Conservation (phyloP, 2,888 invertebrate species). For the Aphelenchoides bicaudatus region DNA sequence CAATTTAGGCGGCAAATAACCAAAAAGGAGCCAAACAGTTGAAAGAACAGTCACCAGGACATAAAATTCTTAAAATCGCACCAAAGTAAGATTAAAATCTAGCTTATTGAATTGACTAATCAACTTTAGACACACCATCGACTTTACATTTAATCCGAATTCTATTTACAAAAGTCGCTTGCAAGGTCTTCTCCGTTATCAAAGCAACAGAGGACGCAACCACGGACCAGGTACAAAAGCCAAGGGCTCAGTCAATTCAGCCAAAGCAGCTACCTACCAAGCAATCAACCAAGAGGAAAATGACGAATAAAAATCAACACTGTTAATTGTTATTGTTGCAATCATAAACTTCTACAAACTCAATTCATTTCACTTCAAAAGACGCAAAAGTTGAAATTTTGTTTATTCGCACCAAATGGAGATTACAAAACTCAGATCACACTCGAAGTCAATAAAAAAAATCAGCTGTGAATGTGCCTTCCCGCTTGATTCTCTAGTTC, state of each 20-base stretch:
- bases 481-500: too few species aligned
- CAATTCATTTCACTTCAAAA: too few species aligned
- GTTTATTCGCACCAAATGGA: too few species aligned
- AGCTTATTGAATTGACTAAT: constrained; percentile 7
- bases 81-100: constrained; percentile 10
- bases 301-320: background rate
- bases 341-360: too few species aligned
- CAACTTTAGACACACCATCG: constrained; percentile 39
- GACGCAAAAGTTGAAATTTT: too few species aligned
- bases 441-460: too few species aligned
- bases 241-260: constrained; percentile 58
- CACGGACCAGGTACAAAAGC: constrained; percentile 59
- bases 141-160: constrained; percentile 47
- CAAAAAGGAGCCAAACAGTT: constrained; percentile 7
- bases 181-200: constrained; percentile 54
- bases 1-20: constrained; percentile 7
- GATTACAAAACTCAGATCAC: too few species aligned
- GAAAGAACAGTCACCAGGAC: constrained; percentile 19
- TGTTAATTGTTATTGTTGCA: background rate
- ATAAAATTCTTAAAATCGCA: constrained; percentile 13
- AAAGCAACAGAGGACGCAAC: constrained; percentile 59
- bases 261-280: constrained; percentile 44
- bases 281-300: background rate
- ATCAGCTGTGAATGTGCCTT: too few species aligned
- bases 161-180: constrained; percentile 43